Base-by-base conservation (phyloP, 1,140 invertebrate species). In the Mya arenaria region DNA sequence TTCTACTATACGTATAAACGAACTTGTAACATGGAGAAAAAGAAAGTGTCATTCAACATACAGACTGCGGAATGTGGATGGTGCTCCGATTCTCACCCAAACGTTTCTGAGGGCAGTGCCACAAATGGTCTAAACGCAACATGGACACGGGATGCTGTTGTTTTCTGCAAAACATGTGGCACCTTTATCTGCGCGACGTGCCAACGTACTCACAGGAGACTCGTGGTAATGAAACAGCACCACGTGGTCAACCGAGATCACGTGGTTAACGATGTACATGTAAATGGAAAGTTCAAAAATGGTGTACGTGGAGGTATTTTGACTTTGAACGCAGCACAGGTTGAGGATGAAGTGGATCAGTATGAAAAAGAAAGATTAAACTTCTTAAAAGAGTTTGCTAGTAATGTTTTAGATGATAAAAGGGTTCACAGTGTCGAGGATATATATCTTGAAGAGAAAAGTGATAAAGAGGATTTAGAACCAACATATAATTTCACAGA, bases 181-280 rank as follows among this genome's bases (percentile, higher is more conserved):
- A 28, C 66, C 15, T 80, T 80, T 30, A 48, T 80, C 30, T 80
- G 77, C 56, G 15, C 37, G 32, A n/a, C 15, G n/a, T 80, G 77
- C 48, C n/a, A 69, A 30, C 66, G 68, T 58, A 63, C 65, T 30
- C 77, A 80, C 39, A 23, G 77, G 48, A 80, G 41, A 39, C 41
- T 80, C 17, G 77, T 80, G 13, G 66, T 68, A 1, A 48, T 52
- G n/a, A 39, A 80, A 62, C 69, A 71, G 34, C 77, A 80, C 32
- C 23, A 58, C 13, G n/a, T 80, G 32, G 44, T 80, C 4, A 80
- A 80, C 30, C 48, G 77, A 56, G 77, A 80, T 41, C 77, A 80
- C 37, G 52, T 71, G 25, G 60, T 69, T 41, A 17, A 63, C 28
- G 58, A 75, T 25, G 39, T 41, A 48, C 34, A 65, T 32, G 58